Percentiles rank a stretch among this genome's conserved stretches.
Evolutionary conservation across 2,888 invertebrate genomes (phyloP).

Genomic region (Acronicta psi): DNA sequence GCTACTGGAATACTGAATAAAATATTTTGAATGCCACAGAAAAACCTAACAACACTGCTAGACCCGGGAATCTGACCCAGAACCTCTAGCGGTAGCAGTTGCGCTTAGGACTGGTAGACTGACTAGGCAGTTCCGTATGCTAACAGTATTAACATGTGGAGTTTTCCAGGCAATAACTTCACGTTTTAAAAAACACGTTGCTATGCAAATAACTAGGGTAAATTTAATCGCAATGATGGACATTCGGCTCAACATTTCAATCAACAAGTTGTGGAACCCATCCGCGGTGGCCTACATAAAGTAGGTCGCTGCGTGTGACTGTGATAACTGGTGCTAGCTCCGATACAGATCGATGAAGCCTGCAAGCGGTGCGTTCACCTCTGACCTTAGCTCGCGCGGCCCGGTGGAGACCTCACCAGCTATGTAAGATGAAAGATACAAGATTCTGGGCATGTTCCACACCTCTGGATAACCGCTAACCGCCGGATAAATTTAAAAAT

Average conservation of each 20-base stretch:
- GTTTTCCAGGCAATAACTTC: neutral
- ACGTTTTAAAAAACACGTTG: conserved; percentile 3
- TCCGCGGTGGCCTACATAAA: conserved; percentile 37
- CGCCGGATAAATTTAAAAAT: too few relatives aligned
- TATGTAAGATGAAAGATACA: too few relatives aligned
- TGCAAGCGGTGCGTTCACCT: conserved; percentile 52
- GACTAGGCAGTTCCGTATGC: too few relatives aligned
- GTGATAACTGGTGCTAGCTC: conserved; percentile 34
- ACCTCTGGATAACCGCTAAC: too few relatives aligned
- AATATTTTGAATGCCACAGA: too few relatives aligned
- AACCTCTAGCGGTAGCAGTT: too few relatives aligned
- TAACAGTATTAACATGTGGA: too few relatives aligned
- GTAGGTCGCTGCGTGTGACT: conserved; percentile 27
- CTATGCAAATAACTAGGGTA: conserved; percentile 16
- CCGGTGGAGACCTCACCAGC: neutral
- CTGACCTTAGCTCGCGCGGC: conserved; percentile 31
- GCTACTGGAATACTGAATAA: too few relatives aligned
- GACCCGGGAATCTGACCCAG: too few relatives aligned
- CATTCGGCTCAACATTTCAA: conserved; percentile 28
- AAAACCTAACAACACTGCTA: too few relatives aligned
- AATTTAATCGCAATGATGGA: conserved; percentile 15
- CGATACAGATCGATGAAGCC: conserved; percentile 55
- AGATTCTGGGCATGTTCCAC: too few relatives aligned
- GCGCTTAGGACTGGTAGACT: too few relatives aligned
- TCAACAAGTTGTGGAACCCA: conserved; percentile 31